Percentiles rank a stretch among this genome's conserved stretches.
phyloP scores from a whole-genome alignment of 2,797 vertebrate species.

The Periparus ater region DNA sequence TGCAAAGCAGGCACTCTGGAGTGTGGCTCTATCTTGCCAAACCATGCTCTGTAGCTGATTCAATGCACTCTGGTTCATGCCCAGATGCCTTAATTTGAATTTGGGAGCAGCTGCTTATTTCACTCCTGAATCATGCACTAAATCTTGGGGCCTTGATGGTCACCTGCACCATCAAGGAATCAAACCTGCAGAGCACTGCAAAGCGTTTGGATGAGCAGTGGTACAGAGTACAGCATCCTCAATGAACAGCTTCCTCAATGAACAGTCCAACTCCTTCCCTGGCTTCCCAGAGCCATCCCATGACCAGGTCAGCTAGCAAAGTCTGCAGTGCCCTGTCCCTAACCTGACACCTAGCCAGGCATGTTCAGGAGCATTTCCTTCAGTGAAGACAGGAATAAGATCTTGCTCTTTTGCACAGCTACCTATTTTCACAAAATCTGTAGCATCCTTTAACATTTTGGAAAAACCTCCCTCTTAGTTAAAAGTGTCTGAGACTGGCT shows the following conservation, averaged over 20 bases:
- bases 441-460: not conserved
- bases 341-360: not conserved
- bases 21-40: not conserved
- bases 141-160: not conserved
- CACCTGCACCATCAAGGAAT: not conserved
- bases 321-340: not conserved
- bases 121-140: not conserved
- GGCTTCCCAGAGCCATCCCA: not conserved
- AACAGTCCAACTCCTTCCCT: not conserved
- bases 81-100: not conserved
- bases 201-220: not conserved
- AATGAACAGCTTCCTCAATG: not conserved
- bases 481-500: not conserved
- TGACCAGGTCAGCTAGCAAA: not conserved
- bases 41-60: not conserved
- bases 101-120: not conserved
- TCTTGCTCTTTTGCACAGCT: not conserved
- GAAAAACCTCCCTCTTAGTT: not conserved
- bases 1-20: not conserved
- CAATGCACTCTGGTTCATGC: not conserved
- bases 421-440: not conserved
- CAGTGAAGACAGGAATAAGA: not conserved
- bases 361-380: not conserved
- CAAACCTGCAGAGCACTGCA: not conserved
- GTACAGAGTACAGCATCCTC: not conserved